phyloP scores from a whole-genome alignment of 2,797 vertebrate genomes.

The Sibirionetta formosa region DNA sequence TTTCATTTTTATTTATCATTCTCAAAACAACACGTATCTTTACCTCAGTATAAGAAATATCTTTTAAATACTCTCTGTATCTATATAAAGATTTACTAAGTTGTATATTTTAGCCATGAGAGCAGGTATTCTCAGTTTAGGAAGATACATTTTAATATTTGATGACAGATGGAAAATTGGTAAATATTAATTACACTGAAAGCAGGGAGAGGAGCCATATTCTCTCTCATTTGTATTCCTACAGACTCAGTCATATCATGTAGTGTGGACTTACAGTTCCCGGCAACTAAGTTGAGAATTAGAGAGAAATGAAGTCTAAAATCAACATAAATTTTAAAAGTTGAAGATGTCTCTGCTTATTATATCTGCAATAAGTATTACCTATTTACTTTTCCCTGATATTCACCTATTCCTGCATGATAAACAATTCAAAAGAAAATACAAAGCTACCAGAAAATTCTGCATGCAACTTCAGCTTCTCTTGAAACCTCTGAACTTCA shows the following conservation, averaged over 20 bases:
- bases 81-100: background rate
- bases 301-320: background rate
- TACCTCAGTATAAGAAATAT: background rate
- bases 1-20: background rate
- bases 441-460: background rate
- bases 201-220: rapidly evolving
- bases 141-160: background rate
- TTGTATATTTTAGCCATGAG: background rate
- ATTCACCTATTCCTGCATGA: background rate
- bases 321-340: background rate
- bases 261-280: background rate
- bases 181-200: background rate
- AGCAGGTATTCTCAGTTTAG: background rate
- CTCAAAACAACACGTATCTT: background rate
- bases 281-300: background rate
- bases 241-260: background rate
- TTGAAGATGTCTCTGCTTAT: background rate
- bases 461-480: background rate
- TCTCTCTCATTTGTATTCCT: background rate
- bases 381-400: background rate
- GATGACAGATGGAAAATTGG: background rate
- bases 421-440: conserved; percentile 31
- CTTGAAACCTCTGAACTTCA: conserved; percentile 22
- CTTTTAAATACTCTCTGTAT: background rate
- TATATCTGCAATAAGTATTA: background rate